Evolutionary conservation across 2,113 vertebrate genomes (phyloP).

Genomic region (Cacatua alba): DNA sequence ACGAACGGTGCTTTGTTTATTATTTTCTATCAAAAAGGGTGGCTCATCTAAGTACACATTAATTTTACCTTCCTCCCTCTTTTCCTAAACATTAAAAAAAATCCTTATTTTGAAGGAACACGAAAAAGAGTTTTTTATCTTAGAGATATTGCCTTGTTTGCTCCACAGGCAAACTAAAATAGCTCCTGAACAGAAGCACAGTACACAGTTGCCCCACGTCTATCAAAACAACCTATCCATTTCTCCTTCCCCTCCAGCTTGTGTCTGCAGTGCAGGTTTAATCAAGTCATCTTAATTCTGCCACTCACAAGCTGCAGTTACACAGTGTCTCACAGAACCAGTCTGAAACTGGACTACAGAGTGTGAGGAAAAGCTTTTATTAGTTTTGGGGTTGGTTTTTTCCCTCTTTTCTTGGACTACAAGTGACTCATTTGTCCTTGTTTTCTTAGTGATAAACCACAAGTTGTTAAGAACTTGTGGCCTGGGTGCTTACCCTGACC

Average conservation of each 20-base stretch:
- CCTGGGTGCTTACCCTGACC: neutral
- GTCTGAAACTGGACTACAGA: neutral
- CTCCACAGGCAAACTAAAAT: constrained; percentile 3
- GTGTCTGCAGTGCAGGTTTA: neutral
- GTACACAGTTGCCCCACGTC: neutral
- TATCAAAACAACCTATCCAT: neutral
- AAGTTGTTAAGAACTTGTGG: neutral
- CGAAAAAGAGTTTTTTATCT: neutral
- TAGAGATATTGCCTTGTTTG: neutral
- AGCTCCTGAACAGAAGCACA: neutral
- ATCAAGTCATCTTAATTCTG: neutral
- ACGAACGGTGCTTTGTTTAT: neutral
- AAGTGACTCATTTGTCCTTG: neutral
- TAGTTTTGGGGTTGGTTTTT: fast-evolving
- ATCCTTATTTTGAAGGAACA: neutral
- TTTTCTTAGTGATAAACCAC: neutral
- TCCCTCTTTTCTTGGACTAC: neutral
- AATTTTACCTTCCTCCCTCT: neutral
- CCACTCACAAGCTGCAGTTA: neutral
- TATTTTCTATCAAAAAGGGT: neutral
- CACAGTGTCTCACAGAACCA: neutral
- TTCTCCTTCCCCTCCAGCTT: neutral
- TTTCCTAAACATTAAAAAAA: neutral
- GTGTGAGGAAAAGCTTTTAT: neutral
- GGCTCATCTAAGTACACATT: neutral